Evolutionary conservation across 2,888 invertebrate genomes (phyloP).

Genomic region (Cantharis rustica): DNA sequence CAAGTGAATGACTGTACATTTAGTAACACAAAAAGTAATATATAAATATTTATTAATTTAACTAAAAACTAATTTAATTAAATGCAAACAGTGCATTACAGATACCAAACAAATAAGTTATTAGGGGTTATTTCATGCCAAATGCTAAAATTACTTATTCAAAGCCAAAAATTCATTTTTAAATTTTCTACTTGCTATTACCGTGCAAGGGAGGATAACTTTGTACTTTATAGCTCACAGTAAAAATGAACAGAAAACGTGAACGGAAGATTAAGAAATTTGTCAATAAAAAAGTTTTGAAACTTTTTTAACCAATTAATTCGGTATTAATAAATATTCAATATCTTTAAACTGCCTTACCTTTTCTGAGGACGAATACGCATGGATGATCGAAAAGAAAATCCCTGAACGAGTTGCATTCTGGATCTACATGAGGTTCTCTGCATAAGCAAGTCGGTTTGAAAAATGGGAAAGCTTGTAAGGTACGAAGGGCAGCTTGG

Average conservation of each 20-base stretch:
- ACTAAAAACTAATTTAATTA: neutral
- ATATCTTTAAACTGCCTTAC: slow-evolving; percentile 57
- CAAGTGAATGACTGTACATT: neutral
- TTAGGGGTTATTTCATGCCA: neutral
- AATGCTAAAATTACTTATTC: slow-evolving; percentile 3
- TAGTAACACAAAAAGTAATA: neutral
- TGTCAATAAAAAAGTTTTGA: neutral
- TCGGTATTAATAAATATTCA: neutral
- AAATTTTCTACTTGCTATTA: neutral
- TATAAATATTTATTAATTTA: neutral
- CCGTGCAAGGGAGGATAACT: slow-evolving; percentile 7
- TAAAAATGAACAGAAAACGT: slow-evolving; percentile 15
- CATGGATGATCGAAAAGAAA: slow-evolving; percentile 94
- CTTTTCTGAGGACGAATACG: slow-evolving; percentile 87
- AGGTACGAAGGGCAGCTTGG: slow-evolving; percentile 85
- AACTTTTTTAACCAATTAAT: neutral
- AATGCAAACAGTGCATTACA: neutral
- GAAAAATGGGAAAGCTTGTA: slow-evolving; percentile 92
- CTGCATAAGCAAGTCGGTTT: slow-evolving; percentile 91
- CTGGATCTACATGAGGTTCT: slow-evolving; percentile 87
- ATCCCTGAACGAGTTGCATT: slow-evolving; percentile 91
- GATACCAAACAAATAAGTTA: neutral
- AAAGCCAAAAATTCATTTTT: neutral
- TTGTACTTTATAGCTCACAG: slow-evolving; percentile 9
- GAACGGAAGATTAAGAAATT: slow-evolving; percentile 8